Percentiles rank a stretch among this genome's conserved stretches.
phyloP scores from a whole-genome alignment of 2,113 vertebrate species.

The Empidonax traillii region DNA sequence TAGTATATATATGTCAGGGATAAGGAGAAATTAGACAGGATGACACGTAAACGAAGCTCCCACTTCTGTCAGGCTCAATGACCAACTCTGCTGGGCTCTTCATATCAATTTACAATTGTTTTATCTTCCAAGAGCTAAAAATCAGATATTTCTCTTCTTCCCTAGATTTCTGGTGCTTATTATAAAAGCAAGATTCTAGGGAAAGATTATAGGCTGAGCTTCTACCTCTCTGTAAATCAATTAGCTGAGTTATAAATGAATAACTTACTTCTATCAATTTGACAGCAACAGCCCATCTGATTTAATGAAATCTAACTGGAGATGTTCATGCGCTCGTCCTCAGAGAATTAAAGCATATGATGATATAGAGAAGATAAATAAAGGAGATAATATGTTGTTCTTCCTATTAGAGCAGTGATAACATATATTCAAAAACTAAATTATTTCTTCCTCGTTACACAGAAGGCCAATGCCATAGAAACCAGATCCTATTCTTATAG shows the following conservation, averaged over 20 bases:
- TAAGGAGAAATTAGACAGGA: background rate
- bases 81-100: background rate
- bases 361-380: conserved; percentile 50
- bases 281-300: conserved; percentile 45
- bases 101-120: background rate
- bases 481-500: background rate
- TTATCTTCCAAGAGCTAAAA: background rate
- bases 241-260: conserved; percentile 50
- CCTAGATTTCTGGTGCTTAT: background rate
- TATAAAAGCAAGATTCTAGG: background rate
- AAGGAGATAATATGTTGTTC: conserved; percentile 44
- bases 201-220: background rate
- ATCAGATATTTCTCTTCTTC: background rate
- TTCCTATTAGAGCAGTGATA: conserved; percentile 28
- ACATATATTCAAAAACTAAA: background rate
- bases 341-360: conserved; percentile 42
- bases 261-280: conserved; percentile 53
- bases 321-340: conserved; percentile 9
- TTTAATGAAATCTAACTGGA: conserved; percentile 59
- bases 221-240: conserved; percentile 56
- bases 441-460: conserved; percentile 5
- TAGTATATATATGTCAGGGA: background rate
- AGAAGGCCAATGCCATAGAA: conserved; percentile 30
- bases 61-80: background rate
- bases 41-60: background rate